Evolutionary conservation across 2,888 invertebrate genomes (phyloP), one percentile per base, ranked within the genome.

Genomic region (Cistogaster globosa): DNA sequence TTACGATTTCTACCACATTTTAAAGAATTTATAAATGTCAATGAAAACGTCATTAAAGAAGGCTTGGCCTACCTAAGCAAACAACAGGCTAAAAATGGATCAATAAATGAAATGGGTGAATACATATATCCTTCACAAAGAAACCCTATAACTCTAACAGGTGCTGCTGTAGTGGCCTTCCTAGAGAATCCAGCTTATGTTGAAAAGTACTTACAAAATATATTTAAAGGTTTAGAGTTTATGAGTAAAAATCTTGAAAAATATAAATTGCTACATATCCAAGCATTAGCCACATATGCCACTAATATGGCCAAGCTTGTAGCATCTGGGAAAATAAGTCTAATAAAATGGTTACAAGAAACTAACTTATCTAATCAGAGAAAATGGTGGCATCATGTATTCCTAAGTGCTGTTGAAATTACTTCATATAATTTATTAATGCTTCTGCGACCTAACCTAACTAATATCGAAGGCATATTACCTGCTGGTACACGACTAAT

Each of bases 161-260:
- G 97, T 0, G 97, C 95, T 89, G 95, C 95, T 0, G 90, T 96
- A 3, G 93, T 96, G 69, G 94, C 97, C 1, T 94, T 97, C 86
- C 92, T 96, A n/a, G 96, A 96, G 91, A 94, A 93, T 69, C 77
- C 87, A 58, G 75, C 81, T 5, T 63, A 57, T n/a, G 71, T 77
- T 11, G 65, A 72, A 0, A 72, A 89, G 74, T 95, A 95, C 90
- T 93, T 94, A 72, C 95, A 95, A 87, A 93, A 94, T 0, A 95
- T 97, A 80, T 95, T 95, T 90, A 96, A 96, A 90, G 97, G 96
- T 0, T 93, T 96, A 45, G 95, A 96, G 89, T 97, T 95, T 91
- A 93, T 98, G 57, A 95, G 94, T 0, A 93, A 94, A 48, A 94
- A 95, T 71, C 91, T 97, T 76, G 94, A 95, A 0, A 94, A 95